These are phyloP conservation scores for Numida meleagris DNA, from an alignment of 2,113 vertebrate genomes.

Conservation along the genomic window DNA sequence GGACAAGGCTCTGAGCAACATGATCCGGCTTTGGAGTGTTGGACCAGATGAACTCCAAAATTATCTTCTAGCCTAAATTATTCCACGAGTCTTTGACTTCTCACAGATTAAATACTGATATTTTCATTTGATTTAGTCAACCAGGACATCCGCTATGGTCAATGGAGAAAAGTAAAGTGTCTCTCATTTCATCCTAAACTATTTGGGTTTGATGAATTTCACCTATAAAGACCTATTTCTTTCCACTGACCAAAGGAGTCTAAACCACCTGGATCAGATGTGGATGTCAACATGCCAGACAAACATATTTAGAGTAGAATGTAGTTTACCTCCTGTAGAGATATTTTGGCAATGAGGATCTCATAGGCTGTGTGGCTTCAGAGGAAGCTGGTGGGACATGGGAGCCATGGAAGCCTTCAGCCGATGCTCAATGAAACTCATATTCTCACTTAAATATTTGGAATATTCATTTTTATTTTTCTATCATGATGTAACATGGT, in stretches of 20 bases:
- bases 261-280: background rate
- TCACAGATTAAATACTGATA: background rate
- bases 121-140: background rate
- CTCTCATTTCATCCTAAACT: background rate
- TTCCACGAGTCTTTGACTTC: background rate
- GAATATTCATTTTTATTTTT: background rate
- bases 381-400: background rate
- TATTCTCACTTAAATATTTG: background rate
- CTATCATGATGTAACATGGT: background rate
- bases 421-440: background rate
- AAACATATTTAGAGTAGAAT: background rate
- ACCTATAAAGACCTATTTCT: background rate
- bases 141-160: background rate
- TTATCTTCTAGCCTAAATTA: background rate
- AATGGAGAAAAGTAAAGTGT: background rate
- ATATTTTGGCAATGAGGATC: background rate
- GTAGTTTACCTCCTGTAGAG: background rate
- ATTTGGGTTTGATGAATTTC: background rate
- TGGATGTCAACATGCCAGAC: fast-evolving
- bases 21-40: background rate
- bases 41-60: background rate
- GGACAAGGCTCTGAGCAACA: background rate
- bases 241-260: background rate
- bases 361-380: background rate
- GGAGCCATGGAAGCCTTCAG: background rate